These are phyloP conservation scores for Eristalis intricaria DNA, from an alignment of 2,888 invertebrate species.

Conservation along the genomic window DNA sequence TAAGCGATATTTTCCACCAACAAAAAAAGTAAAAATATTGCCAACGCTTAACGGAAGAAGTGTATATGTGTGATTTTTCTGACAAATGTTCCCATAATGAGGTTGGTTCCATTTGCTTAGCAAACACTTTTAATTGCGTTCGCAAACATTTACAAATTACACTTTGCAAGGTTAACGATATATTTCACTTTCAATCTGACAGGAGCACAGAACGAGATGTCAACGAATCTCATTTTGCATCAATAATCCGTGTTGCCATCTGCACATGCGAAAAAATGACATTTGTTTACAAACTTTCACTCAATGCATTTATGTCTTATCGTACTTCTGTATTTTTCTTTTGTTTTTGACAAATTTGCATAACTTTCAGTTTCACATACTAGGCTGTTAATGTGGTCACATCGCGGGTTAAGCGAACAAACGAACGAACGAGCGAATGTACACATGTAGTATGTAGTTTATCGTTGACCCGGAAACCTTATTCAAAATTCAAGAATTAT, in stretches of 20 bases:
- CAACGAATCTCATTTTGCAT: not conserved
- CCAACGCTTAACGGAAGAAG: not conserved
- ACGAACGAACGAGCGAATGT: not conserved
- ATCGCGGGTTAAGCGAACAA: not conserved
- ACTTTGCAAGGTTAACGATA: not conserved
- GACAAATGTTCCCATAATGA: not conserved
- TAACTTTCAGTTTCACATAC: not conserved
- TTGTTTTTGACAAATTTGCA: not conserved
- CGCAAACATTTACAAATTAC: constrained; percentile 11
- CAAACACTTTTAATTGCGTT: constrained; percentile 21
- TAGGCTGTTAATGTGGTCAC: not conserved
- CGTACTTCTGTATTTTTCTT: not conserved
- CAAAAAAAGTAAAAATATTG: not conserved
- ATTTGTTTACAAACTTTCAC: not conserved
- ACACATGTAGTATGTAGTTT: not conserved
- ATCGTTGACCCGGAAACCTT: constrained; percentile 55
- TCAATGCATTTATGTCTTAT: not conserved
- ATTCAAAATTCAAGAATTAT: constrained; percentile 41
- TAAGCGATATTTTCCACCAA: constrained; percentile 3
- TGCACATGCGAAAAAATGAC: not conserved
- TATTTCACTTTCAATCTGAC: not conserved
- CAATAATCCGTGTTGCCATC: not conserved
- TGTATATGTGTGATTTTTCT: constrained; percentile 11
- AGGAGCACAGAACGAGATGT: not conserved
- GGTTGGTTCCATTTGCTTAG: not conserved